A percentile compares a stretch with the other conserved stretches of the same genome.
phyloP scores from a whole-genome alignment of 92 coral and sea anemone species.

The Anthopleura xanthogrammica region DNA sequence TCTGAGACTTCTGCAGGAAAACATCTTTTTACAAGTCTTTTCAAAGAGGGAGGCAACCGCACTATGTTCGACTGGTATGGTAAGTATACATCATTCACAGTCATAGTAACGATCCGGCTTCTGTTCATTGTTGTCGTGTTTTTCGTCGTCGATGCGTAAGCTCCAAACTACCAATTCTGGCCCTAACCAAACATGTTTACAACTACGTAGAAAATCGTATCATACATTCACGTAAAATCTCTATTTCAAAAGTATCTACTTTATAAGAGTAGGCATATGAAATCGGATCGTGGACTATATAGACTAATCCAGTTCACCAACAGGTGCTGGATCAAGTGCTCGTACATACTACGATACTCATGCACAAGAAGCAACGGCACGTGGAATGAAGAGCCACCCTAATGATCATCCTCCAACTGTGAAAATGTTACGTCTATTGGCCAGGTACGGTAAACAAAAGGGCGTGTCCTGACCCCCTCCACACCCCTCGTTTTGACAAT shows the following conservation, averaged over 20 bases:
- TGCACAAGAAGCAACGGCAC: slow-evolving; percentile 53
- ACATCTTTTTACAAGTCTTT: slow-evolving; percentile 28
- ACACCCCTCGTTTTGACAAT: not conserved
- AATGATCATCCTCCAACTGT: slow-evolving; percentile 34
- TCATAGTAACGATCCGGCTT: not conserved
- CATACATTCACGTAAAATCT: too few relatives aligned
- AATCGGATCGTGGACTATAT: too few relatives aligned
- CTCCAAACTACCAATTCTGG: not conserved
- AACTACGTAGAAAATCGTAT: too few relatives aligned
- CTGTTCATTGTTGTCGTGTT: too few relatives aligned
- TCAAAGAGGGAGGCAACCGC: slow-evolving; percentile 41
- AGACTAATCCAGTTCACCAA: too few relatives aligned
- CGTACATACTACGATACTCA: slow-evolving; percentile 67
- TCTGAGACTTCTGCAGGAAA: slow-evolving; percentile 15
- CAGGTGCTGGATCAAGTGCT: slow-evolving; percentile 59
- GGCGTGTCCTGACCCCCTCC: not conserved
- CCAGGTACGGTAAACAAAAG: slow-evolving; percentile 11
- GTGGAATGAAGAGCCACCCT: slow-evolving; percentile 61
- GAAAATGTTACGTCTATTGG: slow-evolving; percentile 18
- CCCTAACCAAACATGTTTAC: too few relatives aligned
- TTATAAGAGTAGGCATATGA: too few relatives aligned
- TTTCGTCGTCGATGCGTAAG: not conserved
- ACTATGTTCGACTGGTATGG: slow-evolving; percentile 67
- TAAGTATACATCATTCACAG: not conserved
- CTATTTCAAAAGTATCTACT: too few relatives aligned